Evolutionary conservation across 92 coral and sea anemone species (phyloP), one percentile per base, ranked within the genome.

Genomic region (Phenganax marumi): DNA sequence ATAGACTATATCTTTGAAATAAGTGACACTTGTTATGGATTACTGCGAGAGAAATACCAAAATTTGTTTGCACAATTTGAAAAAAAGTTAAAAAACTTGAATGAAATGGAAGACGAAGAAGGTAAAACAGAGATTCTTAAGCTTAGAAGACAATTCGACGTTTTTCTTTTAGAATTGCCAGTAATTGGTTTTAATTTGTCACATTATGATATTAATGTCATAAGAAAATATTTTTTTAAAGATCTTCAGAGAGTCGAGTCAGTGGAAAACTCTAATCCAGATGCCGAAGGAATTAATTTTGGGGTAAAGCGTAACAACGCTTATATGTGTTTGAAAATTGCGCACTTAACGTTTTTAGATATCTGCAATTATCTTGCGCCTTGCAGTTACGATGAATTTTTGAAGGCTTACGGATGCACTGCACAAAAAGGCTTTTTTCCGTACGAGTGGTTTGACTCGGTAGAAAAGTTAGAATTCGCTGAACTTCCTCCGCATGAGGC

Each of bases 361-460:
- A 43, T 72, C 19, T 26, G 52, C 18, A 73, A 73, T 18, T 73
- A 19, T 54, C 21, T 73, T 22, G 58, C 79, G 8, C 79, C 79
- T 14, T 33, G 79, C 58, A 73, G 79, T 39, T 73, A 73, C 47
- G 81, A 13, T 23, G 46, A 43, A 12, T 76, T 51, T 52, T n/a
- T 76, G 50, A 76, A 76, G 55, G 66, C 81, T 13, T 76, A 78
- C 54, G 56, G 54, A 11, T 76, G 81, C 77, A 48, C 13, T 22
- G 77, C 77, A 11, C 52, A 50, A 22, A 72, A 75, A 51, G 58
- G 60, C 2, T 78, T 78, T 24, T 57, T 78, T 49, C 83, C 83
- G 26, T 54, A 78, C 21, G 71, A 78, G 70, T 78, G 54, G 23
- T 19, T 58, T 57, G 72, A 57, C 71, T 8, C n/a, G 0, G 22